Evolutionary conservation across 2,888 invertebrate genomes (phyloP), one percentile per base, ranked within the genome.

Genomic region (Zhuqinia jingwanae): DNA sequence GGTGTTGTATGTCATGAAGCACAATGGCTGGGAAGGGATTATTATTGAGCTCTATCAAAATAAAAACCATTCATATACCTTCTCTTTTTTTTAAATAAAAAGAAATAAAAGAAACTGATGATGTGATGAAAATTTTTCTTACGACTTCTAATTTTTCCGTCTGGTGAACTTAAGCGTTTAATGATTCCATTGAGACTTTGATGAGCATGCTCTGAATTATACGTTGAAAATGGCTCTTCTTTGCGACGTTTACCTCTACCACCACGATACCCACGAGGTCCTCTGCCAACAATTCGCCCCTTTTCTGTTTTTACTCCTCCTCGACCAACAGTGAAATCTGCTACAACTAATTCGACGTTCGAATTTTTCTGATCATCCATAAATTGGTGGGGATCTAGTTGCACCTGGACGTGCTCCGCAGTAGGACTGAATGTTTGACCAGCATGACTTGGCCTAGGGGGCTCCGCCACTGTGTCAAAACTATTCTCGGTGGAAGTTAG

Each of bases 171-270:
- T 17, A 53, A 17, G 2, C 20, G 20, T 11, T 53, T 20, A 17
- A 53, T n/a, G 53, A 63, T 2, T 15, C n/a, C 13, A 3, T 30
- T 25, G 17, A 27, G 3, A 27, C 27, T 15, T 17, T 63, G 25
- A 5, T 15, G 30, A 1, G 63, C 25, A 1, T 27, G 15, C 27
- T 63, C 30, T 2, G 63, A 27, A 63, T 30, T 27, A n/a, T 63
- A 63, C 6, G 1, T 27, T 13, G 63, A 63, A 63, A 63, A 63
- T 25, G 58, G n/a, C n/a, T 30, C 63, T 63, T 63, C 27, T 6
- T 1, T 63, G 2, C 63, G 63, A 27, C 63, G 63, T 30, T 63
- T n/a, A n/a, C n/a, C n/a, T n/a, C n/a, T n/a, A n/a, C n/a, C n/a
- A n/a, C n/a, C n/a, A n/a, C n/a, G n/a, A n/a, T n/a, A n/a, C n/a